These are phyloP conservation scores for Drosophila subpulchrella DNA, from an alignment of 1,140 invertebrate genomes.

Conservation along the genomic window DNA sequence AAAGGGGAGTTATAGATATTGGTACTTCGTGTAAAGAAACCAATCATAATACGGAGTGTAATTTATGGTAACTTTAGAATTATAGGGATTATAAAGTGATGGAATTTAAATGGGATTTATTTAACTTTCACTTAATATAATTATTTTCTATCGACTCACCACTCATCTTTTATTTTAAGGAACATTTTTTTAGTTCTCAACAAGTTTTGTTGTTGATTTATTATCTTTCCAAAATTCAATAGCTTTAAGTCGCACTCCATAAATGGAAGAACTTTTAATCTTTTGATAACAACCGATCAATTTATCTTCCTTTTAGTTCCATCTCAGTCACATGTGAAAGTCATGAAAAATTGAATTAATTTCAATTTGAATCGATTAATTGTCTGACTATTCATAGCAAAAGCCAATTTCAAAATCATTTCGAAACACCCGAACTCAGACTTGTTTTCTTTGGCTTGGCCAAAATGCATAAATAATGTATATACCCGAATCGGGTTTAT, in stretches of 20 bases:
- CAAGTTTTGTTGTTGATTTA: not conserved
- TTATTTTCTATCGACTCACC: no score
- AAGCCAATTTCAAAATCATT: constrained; percentile 24
- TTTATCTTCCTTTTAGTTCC: constrained; percentile 30
- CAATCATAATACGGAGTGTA: constrained; percentile 11
- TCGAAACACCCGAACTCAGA: constrained; percentile 20
- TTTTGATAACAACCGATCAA: constrained; percentile 22
- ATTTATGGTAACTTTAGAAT: constrained; percentile 19
- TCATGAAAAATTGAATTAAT: constrained; percentile 41
- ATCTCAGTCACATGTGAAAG: constrained; percentile 24
- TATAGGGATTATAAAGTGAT: not conserved
- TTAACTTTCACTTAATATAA: not conserved
- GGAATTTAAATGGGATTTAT: not conserved
- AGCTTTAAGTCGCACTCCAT: constrained; percentile 12
- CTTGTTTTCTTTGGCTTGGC: constrained; percentile 35
- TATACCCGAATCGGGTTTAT: constrained; percentile 14
- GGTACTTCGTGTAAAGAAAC: not conserved
- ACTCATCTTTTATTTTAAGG: not conserved
- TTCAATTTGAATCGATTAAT: constrained; percentile 41
- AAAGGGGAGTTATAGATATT: not conserved
- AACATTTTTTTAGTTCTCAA: not conserved
- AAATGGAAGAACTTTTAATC: constrained; percentile 29
- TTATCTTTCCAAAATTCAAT: constrained; percentile 1
- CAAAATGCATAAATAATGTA: constrained; percentile 29
- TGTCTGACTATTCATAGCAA: constrained; percentile 31